Evolutionary conservation across 2,888 invertebrate species (phyloP), one percentile per base, ranked within the genome.

Genomic region (Cistogaster globosa): DNA sequence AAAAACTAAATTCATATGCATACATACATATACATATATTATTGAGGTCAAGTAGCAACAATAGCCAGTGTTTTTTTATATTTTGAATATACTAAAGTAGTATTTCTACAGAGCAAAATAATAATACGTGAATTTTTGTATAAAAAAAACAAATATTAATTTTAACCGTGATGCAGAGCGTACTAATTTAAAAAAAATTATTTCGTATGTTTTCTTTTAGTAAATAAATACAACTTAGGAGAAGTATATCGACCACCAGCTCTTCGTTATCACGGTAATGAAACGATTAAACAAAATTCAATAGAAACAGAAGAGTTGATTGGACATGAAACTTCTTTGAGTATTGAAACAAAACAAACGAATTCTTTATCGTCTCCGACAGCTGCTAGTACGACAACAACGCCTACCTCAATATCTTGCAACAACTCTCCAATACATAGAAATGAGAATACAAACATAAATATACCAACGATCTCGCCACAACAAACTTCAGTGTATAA

Each of bases 201-300:
- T 22, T 22, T 22, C 12, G 12, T n/a, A n/a, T 22, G 3, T 22
- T 63, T 42, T 65, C 26, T 26, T 26, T 26, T 4, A 26, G 26
- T 26, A 2, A 26, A 26, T 26, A 26, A 26, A 26, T 26, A 26
- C 26, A 26, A 26, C 4, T 26, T 93, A 62, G 92, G 93, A 76
- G 93, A 93, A 88, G 92, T 94, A 74, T 94, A 94, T 88, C 91
- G 93, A 86, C 94, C 94, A 84, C 94, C 94, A 79, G 94, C 94
- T 62, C 92, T 93, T 57, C 93, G 94, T 84, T 90, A 90, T 74
- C 32, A 32, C 6, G 88, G 86, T 75, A 87, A 75, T 69, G 88
- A 87, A 67, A 80, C 86, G 57, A 74, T 80, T 51, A 81, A 79
- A 57, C 57, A 60, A 12, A 62, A 65, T 78, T 12, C 18, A 22